Evolutionary conservation across 2,113 vertebrate genomes (phyloP), one percentile per base, ranked within the genome.

Genomic region (Ophiodon elongatus): DNA sequence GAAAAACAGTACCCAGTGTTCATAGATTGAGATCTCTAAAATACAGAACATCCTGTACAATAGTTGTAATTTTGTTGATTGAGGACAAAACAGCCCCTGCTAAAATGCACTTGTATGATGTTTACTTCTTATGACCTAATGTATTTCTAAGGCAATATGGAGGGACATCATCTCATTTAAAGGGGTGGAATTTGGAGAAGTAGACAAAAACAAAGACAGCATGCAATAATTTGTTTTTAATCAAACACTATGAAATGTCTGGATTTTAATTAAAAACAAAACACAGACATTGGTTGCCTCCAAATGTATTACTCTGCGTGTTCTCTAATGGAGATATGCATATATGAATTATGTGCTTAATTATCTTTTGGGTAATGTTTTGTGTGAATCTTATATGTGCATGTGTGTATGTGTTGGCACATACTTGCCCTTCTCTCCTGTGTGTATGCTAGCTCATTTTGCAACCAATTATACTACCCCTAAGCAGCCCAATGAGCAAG

Each of bases 401-500:
- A 10, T 60, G 64, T 72, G 65, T 83, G 69, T 54, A 27, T 79
- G 27, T 71, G 19, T 70, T 66, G 31, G 43, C 23, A 27, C n/a
- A 56, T 57, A 60, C 27, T 73, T 41, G 29, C 77, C 25, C 73
- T 43, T 50, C 25, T 76, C 66, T 74, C 65, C 43, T 74, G 73
- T 84, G 82, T 82, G 80, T 67, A 45, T 80, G 69, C 75, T 76
- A 76, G 47, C 79, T 90, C 83, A 86, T 91, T 91, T 77, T 76
- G 83, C 70, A 89, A 83, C 69, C 86, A 89, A 88, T 92, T 88
- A 89, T 86, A 90, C 80, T 64, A 63, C 43, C 71, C 72, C 85
- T 80, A 76, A 85, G 84, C 82, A 85, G 82, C 72, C 83, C 89
- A 93, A 79, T 90, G 85, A 91, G 82, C 80, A 89, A 89, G 84